Evolutionary conservation across 2,888 invertebrate species (phyloP), one percentile per base, ranked within the genome.

Genomic region (Fragum fragum): DNA sequence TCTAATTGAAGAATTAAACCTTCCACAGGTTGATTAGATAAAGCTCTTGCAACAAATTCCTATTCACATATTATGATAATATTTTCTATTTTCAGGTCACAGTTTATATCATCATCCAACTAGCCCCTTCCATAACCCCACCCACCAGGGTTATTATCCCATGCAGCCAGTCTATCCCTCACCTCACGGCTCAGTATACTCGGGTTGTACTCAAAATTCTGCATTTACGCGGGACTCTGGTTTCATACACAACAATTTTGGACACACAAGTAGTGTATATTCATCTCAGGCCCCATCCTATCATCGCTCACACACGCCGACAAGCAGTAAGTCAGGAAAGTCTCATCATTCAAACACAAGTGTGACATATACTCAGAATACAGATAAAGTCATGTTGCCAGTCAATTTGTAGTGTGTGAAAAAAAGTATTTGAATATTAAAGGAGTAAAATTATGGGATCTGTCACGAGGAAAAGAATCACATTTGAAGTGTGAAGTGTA

Each of bases 221-320:
- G 82, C 76, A 53, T 81, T 73, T 66, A 83, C 79, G 9, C 70
- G 83, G 63, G 83, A 91, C 76, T 87, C 86, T 6, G 82, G 84
- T 18, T 79, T 61, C 52, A 77, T 76, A 14, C 80, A 79, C 72
- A 85, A 87, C 68, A 79, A 81, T 76, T 84, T 78, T 29, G 82
- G 86, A 66, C 78, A 89, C 86, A 76, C 88, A 52, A 88, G 89
- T 53, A 90, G 91, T 70, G 87, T 88, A 47, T 90, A 90, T 71
- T 91, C 90, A 21, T 91, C 92, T 68, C 91, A 92, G 79, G 91
- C 90, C 14, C 88, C 91, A 16, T 91, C 91, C 14, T 91, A 92
- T 82, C 91, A 92, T 81, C 88, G 93, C 29, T 92, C 93, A 28
- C 91, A 92, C 82, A 93, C 93, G 5, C 93, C 93, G 16, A 92